phyloP scores from a whole-genome alignment of 35 echinoderm and acorn worm genomes.

The Anneissia japonica region DNA sequence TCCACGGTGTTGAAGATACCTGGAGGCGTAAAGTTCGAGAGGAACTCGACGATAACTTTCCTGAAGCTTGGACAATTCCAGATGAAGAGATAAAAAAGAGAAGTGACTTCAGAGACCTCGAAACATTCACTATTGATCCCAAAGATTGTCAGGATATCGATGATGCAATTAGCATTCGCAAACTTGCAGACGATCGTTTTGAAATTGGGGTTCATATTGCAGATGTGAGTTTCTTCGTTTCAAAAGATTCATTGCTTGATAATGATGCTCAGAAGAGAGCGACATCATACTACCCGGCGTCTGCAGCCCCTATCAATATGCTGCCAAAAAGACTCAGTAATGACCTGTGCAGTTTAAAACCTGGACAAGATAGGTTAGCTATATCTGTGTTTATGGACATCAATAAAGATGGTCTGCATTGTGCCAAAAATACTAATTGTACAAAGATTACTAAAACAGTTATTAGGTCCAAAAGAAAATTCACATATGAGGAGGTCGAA shows the following conservation, averaged over 20 bases:
- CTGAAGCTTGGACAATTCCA: constrained; percentile 70
- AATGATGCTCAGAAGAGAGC: constrained; percentile 62
- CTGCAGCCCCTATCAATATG: constrained; percentile 64
- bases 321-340: constrained; percentile 61
- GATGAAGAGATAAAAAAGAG: constrained; percentile 41
- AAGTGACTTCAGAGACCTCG: constrained; percentile 35
- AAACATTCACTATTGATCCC: constrained; percentile 74
- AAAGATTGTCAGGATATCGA: constrained; percentile 68
- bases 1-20: constrained; percentile 57
- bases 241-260: constrained; percentile 48
- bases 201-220: constrained; percentile 86
- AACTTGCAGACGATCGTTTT: constrained; percentile 18
- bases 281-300: constrained; percentile 53
- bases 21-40: constrained; percentile 28
- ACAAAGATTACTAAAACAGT: constrained; percentile 42
- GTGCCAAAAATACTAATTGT: neutral
- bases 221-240: constrained; percentile 83
- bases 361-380: constrained; percentile 48
- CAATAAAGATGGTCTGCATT: constrained; percentile 29
- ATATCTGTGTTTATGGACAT: constrained; percentile 64
- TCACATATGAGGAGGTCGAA: constrained; percentile 68
- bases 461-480: constrained; percentile 42
- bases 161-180: constrained; percentile 71
- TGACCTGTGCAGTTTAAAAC: constrained; percentile 50
- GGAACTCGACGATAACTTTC: constrained; percentile 31